Evolutionary conservation across 2,888 invertebrate genomes (phyloP).

Genomic region (Drosophila maculinotata): DNA sequence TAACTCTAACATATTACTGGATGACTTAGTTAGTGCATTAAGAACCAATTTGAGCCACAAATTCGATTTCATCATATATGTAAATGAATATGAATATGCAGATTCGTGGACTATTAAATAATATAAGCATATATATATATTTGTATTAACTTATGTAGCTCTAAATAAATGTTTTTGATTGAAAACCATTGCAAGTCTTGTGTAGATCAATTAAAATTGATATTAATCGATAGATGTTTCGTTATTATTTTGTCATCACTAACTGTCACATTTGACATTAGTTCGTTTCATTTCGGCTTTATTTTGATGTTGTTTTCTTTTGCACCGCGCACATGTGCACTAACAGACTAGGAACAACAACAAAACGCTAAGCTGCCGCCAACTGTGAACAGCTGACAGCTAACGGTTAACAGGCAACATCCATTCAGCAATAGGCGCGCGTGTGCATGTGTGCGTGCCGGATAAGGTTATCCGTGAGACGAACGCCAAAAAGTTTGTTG

Average conservation of each 20-base stretch:
- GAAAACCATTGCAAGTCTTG: too few species aligned
- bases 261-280: slow-evolving; percentile 67
- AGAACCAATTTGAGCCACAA: too few species aligned
- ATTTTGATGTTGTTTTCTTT: slow-evolving; percentile 64
- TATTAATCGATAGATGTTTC: slow-evolving; percentile 13
- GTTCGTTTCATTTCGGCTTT: slow-evolving; percentile 59
- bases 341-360: slow-evolving; percentile 4
- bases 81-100: too few species aligned
- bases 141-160: too few species aligned
- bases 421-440: slow-evolving; percentile 12
- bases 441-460: too few species aligned
- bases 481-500: slow-evolving; percentile 12
- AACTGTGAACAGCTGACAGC: slow-evolving; percentile 7
- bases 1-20: too few species aligned
- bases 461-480: slow-evolving; percentile 35
- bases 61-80: too few species aligned
- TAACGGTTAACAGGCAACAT: slow-evolving; percentile 1
- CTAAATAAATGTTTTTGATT: too few species aligned
- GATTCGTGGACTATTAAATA: too few species aligned
- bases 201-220: neutral
- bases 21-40: too few species aligned
- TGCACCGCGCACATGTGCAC: slow-evolving; percentile 50
- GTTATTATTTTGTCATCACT: slow-evolving; percentile 11
- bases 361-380: slow-evolving; percentile 5
- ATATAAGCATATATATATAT: too few species aligned